Conservation (phyloP, 1,140 invertebrate species). For the Hestina assimilis region DNA sequence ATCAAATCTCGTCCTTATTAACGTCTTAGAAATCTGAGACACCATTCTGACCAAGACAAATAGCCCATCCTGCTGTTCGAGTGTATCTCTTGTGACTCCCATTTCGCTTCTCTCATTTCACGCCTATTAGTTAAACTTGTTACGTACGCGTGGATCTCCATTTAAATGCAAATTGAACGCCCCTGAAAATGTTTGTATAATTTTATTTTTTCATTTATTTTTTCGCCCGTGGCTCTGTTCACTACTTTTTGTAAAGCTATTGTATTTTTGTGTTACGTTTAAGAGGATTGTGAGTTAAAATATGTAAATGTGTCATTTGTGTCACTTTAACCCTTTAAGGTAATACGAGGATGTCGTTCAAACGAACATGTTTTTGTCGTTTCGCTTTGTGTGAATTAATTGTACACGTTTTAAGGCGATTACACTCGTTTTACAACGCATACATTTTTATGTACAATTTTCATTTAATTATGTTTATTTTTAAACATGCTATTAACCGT, state of each 20-base stretch:
- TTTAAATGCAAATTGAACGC: conserved; percentile 73
- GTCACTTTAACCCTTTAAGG: not conserved
- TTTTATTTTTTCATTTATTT: conserved; percentile 58
- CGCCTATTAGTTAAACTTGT: conserved; percentile 74
- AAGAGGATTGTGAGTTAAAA: conserved; percentile 9
- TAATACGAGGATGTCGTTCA: not conserved
- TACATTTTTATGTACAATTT: too few relatives aligned
- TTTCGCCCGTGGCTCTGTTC: conserved; percentile 33
- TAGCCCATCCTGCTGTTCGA: conserved; percentile 13
- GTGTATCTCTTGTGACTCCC: conserved; percentile 25
- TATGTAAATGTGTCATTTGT: conserved; percentile 5
- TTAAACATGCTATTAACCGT: too few relatives aligned
- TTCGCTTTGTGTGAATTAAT: not conserved
- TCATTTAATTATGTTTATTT: too few relatives aligned
- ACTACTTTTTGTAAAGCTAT: conserved; percentile 28
- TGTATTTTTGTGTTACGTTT: conserved; percentile 13
- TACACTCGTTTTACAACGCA: too few relatives aligned
- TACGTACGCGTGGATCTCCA: conserved; percentile 68
- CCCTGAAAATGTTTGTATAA: conserved; percentile 71
- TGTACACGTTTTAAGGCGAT: not conserved
- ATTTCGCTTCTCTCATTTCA: conserved; percentile 59
- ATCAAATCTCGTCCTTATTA: not conserved
- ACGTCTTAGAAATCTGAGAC: not conserved
- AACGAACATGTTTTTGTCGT: not conserved
- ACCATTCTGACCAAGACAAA: conserved; percentile 12